Conservation (phyloP, 2,888 invertebrate species). For the Drosophila cognata region DNA sequence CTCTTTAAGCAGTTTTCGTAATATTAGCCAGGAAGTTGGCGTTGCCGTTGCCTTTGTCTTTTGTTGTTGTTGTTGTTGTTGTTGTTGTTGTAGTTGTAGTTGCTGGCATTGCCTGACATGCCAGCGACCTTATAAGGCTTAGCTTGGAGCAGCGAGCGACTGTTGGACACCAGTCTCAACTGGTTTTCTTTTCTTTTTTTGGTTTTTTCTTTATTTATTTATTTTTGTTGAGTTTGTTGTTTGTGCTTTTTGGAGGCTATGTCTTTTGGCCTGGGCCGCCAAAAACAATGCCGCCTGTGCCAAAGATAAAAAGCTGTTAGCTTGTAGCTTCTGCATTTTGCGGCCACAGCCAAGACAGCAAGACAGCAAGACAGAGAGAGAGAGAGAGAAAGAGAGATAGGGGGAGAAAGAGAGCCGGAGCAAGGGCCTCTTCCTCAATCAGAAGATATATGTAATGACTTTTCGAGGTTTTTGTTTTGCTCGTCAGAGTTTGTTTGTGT, state of each 20-base stretch:
- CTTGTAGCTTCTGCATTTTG: slow-evolving; percentile 83
- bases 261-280: slow-evolving; percentile 59
- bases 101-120: slow-evolving; percentile 52
- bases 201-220: slow-evolving; percentile 6
- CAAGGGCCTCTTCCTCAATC: slow-evolving; percentile 45
- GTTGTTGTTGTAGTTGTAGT: slow-evolving; percentile 16
- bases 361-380: background rate
- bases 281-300: slow-evolving; percentile 75
- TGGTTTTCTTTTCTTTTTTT: slow-evolving; percentile 50
- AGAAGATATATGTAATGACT: slow-evolving; percentile 76
- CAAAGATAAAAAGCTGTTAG: slow-evolving; percentile 82
- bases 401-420: slow-evolving; percentile 1
- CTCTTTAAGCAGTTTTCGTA: slow-evolving; percentile 77
- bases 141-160: slow-evolving; percentile 42
- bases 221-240: slow-evolving; percentile 26
- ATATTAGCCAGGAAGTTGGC: slow-evolving; percentile 77
- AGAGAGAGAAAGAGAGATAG: background rate
- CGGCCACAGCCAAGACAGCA: slow-evolving; percentile 20
- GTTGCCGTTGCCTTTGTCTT: slow-evolving; percentile 38
- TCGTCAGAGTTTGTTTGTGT: slow-evolving; percentile 60
- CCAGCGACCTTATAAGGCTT: slow-evolving; percentile 75
- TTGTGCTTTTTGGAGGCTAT: slow-evolving; percentile 26
- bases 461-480: slow-evolving; percentile 75
- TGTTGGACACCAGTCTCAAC: slow-evolving; percentile 48
- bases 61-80: slow-evolving; percentile 10